Evolutionary conservation across 2,888 invertebrate species (phyloP).

Genomic region (Pristionchus fissidentatus): DNA sequence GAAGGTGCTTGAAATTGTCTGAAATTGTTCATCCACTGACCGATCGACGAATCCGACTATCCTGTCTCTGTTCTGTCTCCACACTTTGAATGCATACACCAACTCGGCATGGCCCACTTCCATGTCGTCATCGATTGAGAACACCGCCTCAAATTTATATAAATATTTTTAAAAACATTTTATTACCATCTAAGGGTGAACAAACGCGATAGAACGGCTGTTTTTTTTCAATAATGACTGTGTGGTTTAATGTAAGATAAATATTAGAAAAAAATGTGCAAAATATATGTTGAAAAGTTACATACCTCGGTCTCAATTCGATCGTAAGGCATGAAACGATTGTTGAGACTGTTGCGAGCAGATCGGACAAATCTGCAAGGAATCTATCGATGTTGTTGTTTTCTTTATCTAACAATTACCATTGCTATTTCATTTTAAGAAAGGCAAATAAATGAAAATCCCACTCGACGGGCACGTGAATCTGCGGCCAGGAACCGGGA

Average conservation of each 20-base stretch:
- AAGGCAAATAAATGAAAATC: neutral
- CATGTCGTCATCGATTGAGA: constrained; percentile 39
- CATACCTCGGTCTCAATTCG: constrained; percentile 29
- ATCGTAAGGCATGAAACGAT: constrained; percentile 19
- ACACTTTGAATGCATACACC: constrained; percentile 82
- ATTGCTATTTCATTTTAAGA: neutral
- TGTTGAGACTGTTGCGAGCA: constrained; percentile 1
- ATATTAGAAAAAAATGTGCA: too few species aligned
- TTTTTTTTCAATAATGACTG: neutral
- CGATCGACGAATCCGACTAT: constrained; percentile 97
- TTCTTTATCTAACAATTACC: neutral
- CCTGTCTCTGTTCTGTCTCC: constrained; percentile 94
- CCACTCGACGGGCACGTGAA: constrained; percentile 23
- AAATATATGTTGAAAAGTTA: neutral
- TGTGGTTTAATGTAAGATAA: too few species aligned
- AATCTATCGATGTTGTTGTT: neutral
- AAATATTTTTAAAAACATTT: too few species aligned
- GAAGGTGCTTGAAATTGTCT: too few species aligned
- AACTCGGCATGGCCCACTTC: neutral
- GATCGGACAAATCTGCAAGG: constrained; percentile 68
- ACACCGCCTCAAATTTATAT: constrained; percentile 86
- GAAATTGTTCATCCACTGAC: neutral
- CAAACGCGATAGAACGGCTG: neutral
- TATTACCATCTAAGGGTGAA: too few species aligned
- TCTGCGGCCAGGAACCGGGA: neutral